Percentiles rank a stretch among this genome's conserved stretches.
phyloP scores from a whole-genome alignment of 2,888 invertebrate species.

The Cephus nigrinus region DNA sequence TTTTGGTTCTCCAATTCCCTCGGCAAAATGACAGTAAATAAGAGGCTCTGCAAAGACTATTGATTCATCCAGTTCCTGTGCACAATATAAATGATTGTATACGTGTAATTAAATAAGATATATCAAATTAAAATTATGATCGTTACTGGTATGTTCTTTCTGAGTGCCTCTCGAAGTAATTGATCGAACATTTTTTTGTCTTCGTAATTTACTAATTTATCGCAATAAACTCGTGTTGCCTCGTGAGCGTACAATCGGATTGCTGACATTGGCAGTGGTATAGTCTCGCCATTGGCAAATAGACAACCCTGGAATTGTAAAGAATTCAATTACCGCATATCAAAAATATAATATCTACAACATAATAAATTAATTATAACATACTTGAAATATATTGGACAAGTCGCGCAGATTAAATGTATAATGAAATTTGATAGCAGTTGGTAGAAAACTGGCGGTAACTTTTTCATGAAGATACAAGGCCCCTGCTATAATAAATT shows the following conservation, averaged over 20 bases:
- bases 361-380: constrained; percentile 5
- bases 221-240: constrained; percentile 89
- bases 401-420: constrained; percentile 92
- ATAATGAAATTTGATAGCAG: constrained; percentile 95
- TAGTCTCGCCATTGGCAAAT: constrained; percentile 82
- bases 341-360: background rate
- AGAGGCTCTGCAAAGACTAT: constrained; percentile 79
- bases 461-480: constrained; percentile 83
- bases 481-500: constrained; percentile 77
- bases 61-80: constrained; percentile 78
- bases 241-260: constrained; percentile 92
- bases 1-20: constrained; percentile 91
- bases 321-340: background rate
- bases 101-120: background rate
- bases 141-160: constrained; percentile 79
- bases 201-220: constrained; percentile 77
- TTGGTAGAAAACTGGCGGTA: constrained; percentile 84
- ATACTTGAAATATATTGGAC: constrained; percentile 92
- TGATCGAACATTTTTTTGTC: constrained; percentile 82
- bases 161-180: constrained; percentile 79
- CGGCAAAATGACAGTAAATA: constrained; percentile 93
- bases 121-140: background rate
- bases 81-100: background rate
- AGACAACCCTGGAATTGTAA: constrained; percentile 78
- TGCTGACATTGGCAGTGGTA: constrained; percentile 77